Evolutionary conservation across 2,888 invertebrate genomes (phyloP).

Genomic region (Mycogona germanica): DNA sequence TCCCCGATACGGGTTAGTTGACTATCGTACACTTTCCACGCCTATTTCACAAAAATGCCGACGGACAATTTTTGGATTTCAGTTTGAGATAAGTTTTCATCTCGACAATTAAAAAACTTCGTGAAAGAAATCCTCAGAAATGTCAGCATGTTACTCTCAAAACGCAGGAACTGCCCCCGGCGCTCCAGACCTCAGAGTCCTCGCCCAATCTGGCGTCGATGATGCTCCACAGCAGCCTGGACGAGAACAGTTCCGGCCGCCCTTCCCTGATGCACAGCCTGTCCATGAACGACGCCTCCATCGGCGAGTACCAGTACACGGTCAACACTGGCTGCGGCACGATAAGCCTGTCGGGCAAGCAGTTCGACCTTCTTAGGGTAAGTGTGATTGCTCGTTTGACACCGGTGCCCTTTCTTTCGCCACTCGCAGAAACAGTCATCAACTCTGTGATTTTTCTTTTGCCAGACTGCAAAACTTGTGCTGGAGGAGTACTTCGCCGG

Average conservation of each 20-base stretch:
- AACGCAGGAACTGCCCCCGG: conserved; percentile 5
- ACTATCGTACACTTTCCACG: background rate
- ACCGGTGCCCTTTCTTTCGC: background rate
- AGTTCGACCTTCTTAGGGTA: conserved; percentile 73
- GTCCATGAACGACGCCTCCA: conserved; percentile 25
- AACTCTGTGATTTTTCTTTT: conserved; percentile 20
- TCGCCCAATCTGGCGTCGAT: background rate
- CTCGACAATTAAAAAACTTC: too few relatives aligned
- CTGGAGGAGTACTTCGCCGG: conserved; percentile 68
- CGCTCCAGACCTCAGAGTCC: conserved; percentile 16
- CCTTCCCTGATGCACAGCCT: conserved; percentile 22
- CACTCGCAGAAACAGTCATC: background rate
- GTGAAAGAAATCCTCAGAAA: too few relatives aligned
- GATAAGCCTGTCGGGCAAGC: conserved; percentile 72
- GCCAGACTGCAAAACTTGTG: conserved; percentile 71
- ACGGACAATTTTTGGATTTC: background rate
- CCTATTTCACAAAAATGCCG: background rate
- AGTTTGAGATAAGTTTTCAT: background rate
- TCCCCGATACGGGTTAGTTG: conserved; percentile 52
- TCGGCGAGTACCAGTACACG: conserved; percentile 71
- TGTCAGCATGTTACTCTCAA: background rate
- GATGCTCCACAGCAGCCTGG: background rate
- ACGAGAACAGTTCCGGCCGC: background rate
- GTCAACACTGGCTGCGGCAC: conserved; percentile 70
- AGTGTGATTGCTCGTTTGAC: conserved; percentile 27